Base-by-base conservation (phyloP, 2,888 invertebrate species). In the Phalangium opilio region DNA sequence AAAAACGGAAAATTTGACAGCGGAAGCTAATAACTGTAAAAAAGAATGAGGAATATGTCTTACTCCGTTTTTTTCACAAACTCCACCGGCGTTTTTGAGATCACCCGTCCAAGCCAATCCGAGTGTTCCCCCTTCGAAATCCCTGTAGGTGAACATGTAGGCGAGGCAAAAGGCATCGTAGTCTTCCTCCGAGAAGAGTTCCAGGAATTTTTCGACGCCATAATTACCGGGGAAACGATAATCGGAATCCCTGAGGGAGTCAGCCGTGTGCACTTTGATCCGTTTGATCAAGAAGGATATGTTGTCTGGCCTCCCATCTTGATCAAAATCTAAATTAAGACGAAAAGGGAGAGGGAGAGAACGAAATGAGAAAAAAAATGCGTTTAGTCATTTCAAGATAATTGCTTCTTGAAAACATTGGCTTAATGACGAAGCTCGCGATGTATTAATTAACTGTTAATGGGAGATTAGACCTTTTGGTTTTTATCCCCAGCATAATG, bases 81-180 rank as follows among this genome's bases (percentile, higher is more conserved):
- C 91, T 27, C 96, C 96, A 8, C 96, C 96, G 20, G 95, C 89
- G 64, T 90, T 90, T 66, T 89, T 89, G 38, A 90, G 72, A 68
- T 90, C 90, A 0, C 89, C 89, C 0, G 96, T 96, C 96, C 96
- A 98, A 5, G 98, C 96, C 50, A 98, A 71, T 8, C 98, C 98
- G 52, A 98, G 71, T 4, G 90, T 90, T 33, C 90, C 90, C 79
- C 90, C 89, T 68, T 90, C 89, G 62, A 90, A 90, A 67, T 90
- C 90, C 44, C 91, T 75, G 67, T 93, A 95, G 15, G 96, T 96
- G 67, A 98, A 93, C 81, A 96, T 90, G 70, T 96, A 98, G 46
- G 96, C 95, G 63, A 98, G 73, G 64, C 98, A 98, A 70, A 95
- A 98, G 17, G 90, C 87, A 66, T 95, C 90, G 69, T 98, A 98